Evolutionary conservation across 2,888 invertebrate genomes (phyloP).

Genomic region (Drosophila kambysellisi): DNA sequence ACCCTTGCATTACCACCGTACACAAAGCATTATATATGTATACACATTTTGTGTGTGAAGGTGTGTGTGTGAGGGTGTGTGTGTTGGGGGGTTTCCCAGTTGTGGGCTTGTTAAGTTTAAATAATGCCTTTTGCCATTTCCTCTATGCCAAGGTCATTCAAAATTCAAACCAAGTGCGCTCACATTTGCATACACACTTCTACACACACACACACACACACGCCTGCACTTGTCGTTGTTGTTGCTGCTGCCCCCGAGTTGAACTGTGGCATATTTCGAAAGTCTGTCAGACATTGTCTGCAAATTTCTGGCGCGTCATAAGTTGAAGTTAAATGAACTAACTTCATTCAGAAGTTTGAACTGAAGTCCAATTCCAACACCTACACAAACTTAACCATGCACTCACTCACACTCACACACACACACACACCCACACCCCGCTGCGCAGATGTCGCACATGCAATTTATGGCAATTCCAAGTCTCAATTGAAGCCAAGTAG

Average conservation of each 20-base stretch:
- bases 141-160: conserved; percentile 85
- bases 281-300: conserved; percentile 73
- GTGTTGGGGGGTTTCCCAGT: conserved; percentile 50
- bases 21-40: conserved; percentile 2
- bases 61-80: conserved; percentile 28
- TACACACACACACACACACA: conserved; percentile 31
- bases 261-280: conserved; percentile 64
- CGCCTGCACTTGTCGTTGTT: conserved; percentile 28
- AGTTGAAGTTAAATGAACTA: conserved; percentile 79
- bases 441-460: conserved; percentile 75
- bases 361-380: conserved; percentile 57
- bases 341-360: conserved; percentile 66
- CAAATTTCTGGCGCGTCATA: conserved; percentile 77
- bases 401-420: conserved; percentile 15
- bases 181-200: conserved; percentile 42
- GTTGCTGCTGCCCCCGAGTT: conserved; percentile 53
- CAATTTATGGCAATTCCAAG: conserved; percentile 79
- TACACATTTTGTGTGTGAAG: conserved; percentile 23
- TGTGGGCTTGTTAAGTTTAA: conserved; percentile 77
- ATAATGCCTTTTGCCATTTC: conserved; percentile 81
- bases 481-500: conserved; percentile 70
- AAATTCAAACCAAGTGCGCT: conserved; percentile 83
- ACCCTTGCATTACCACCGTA: conserved; percentile 29
- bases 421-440: conserved; percentile 15
- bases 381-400: conserved; percentile 35